Evolutionary conservation across 2,888 invertebrate species (phyloP), one percentile per base, ranked within the genome.

Genomic region (Agrochola litura): DNA sequence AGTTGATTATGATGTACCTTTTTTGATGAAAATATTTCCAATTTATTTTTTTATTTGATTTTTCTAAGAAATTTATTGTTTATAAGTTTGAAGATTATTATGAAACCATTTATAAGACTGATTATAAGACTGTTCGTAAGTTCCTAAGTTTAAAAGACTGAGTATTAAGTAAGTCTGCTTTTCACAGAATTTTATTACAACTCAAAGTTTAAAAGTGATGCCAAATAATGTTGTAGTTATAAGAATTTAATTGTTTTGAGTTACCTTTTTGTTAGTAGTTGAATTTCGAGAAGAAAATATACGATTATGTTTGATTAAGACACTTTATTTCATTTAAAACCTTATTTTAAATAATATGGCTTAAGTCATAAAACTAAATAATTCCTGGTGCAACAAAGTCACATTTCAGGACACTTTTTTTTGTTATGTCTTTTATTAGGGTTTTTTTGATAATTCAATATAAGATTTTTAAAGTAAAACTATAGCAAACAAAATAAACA

Each of bases 171-270:
- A 37, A 67, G 52, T 54, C 37, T 37, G 37, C 37, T 37, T 37
- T 37, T 37, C 37, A 1, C 3, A 37, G 37, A 37, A 37, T 73
- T 63, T 76, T n/a, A 76, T 76, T 70, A 60, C 46, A 76, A 76
- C 71, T 72, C 69, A 65, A 77, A 69, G 46, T 78, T 60, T 78
- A 52, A 73, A 78, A 78, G 64, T 73, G 61, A 68, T 77, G 52
- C 73, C 77, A 73, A 65, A 43, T 73, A 64, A 37, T 37, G 37
- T 37, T 37, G 37, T 37, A 37, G 37, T 37, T n/a, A n/a, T n/a
- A n/a, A n/a, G n/a, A n/a, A n/a, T n/a, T n/a, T n/a, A n/a, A n/a
- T n/a, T n/a, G n/a, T n/a, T n/a, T n/a, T n/a, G n/a, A n/a, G n/a
- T n/a, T n/a, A n/a, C n/a, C n/a, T n/a, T n/a, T n/a, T n/a, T n/a